Evolutionary conservation across 2,797 vertebrate genomes (phyloP).

Genomic region (Mallotus villosus): DNA sequence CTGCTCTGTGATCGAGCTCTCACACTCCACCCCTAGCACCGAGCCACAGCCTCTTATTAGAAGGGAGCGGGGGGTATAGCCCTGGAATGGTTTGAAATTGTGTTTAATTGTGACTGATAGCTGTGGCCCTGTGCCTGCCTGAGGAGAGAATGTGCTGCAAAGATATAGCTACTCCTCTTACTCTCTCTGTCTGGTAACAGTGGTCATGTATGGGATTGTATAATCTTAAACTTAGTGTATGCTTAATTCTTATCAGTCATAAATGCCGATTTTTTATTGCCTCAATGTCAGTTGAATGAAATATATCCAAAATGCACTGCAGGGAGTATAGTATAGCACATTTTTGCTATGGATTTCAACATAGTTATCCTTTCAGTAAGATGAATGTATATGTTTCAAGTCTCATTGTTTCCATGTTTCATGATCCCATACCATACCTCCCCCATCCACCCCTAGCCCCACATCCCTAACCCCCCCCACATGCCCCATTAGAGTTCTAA

Average conservation of each 20-base stretch:
- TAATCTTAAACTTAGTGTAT: conserved; percentile 9
- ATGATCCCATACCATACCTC: neutral
- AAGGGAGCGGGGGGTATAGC: conserved; percentile 39
- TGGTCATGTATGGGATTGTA: neutral
- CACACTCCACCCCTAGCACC: conserved; percentile 37
- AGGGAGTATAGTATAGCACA: conserved; percentile 9
- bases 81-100: conserved; percentile 39
- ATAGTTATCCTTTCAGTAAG: conserved; percentile 7
- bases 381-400: neutral
- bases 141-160: conserved; percentile 12
- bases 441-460: too few relatives aligned
- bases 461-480: neutral
- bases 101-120: conserved; percentile 64
- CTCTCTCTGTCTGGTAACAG: neutral
- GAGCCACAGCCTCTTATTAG: conserved; percentile 34
- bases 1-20: conserved; percentile 50
- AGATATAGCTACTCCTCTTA: too few relatives aligned
- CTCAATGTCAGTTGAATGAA: neutral
- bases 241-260: neutral
- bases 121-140: conserved; percentile 28
- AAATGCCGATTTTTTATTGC: neutral
- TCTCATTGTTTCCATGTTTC: too few relatives aligned
- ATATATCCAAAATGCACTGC: too few relatives aligned
- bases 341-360: conserved; percentile 26
- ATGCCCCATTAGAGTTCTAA: conserved; percentile 34